These are phyloP conservation scores for Sphaerophoria rueppellii DNA, from an alignment of 2,888 invertebrate genomes.

Conservation along the genomic window DNA sequence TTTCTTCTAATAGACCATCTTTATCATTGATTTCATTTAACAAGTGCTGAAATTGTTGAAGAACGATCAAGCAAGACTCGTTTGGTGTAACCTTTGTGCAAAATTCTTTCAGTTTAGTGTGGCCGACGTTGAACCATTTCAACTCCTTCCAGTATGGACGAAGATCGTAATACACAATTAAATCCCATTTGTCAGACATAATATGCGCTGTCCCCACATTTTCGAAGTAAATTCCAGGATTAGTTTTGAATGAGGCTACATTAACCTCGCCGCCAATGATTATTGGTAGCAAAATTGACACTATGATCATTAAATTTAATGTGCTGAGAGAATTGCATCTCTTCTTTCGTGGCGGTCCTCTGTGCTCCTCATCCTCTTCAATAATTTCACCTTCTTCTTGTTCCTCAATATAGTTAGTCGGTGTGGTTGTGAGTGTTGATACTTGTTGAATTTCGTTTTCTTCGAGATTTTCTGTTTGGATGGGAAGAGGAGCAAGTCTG, in stretches of 20 bases:
- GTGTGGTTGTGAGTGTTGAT: background rate
- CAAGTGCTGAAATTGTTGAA: conserved; percentile 19
- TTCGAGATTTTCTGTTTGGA: background rate
- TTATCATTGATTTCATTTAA: conserved; percentile 1
- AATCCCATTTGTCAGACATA: too few species aligned
- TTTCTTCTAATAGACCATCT: too few species aligned
- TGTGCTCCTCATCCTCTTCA: too few species aligned
- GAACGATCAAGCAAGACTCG: background rate
- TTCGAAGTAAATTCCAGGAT: too few species aligned
- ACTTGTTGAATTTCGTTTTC: background rate
- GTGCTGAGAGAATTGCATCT: background rate
- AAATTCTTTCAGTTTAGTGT: conserved; percentile 3
- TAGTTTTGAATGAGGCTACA: too few species aligned
- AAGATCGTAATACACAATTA: conserved; percentile 53
- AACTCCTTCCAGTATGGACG: conserved; percentile 32
- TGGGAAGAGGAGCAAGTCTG: conserved; percentile 26
- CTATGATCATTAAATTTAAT: conserved; percentile 19
- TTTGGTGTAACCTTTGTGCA: background rate
- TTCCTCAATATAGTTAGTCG: background rate
- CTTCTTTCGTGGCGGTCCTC: conserved; percentile 20
- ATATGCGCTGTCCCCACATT: too few species aligned
- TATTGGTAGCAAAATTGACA: conserved; percentile 24
- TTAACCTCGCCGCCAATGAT: too few species aligned
- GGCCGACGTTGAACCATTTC: conserved; percentile 20
- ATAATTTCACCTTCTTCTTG: too few species aligned